Evolutionary conservation across 2,113 vertebrate genomes (phyloP), one percentile per base, ranked within the genome.

Genomic region (Myrmecophaga tridactyla): DNA sequence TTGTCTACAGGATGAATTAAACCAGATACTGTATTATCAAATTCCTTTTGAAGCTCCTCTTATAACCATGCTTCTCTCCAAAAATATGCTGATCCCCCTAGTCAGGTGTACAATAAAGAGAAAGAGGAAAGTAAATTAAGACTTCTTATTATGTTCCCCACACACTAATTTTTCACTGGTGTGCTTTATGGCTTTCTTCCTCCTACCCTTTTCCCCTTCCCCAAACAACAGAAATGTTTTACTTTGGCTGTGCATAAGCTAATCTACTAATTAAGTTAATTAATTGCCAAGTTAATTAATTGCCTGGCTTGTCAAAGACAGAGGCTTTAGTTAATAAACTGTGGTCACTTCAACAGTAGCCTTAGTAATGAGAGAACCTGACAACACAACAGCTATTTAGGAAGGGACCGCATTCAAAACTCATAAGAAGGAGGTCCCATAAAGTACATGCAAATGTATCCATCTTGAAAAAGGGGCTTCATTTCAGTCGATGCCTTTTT

Each of bases 201-300:
- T 1, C 77, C 6, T 67, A n/a, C 12, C 14, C 3, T 27, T 18
- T 12, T 1, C 1, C 18, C 29, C 10, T n/a, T 3, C 12, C 2
- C 10, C 21, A 2, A 86, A 58, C 9, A 92, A 25, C 23, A 95
- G 29, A 20, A 5, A 7, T 56, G n/a, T 41, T 85, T 78, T 62
- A 15, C n/a, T 75, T 89, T 70, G 12, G 1, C 56, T 80, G 0
- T 51, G 39, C 9, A 31, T 5, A 25, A 4, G 9, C 8, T 81
- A 41, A n/a, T 34, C 17, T 88, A 65, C n/a, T n/a, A n/a, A n/a
- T n/a, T n/a, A n/a, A n/a, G n/a, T n/a, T n/a, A n/a, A n/a, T n/a
- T n/a, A n/a, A n/a, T 65, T 88, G 46, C 21, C 51, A 31, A 69
- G 6, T 21, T 36, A 3, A 70, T 21, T 36, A 3, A 70, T 51